These are phyloP conservation scores for Eriosoma lanigerum DNA, from an alignment of 1,140 invertebrate genomes.

Conservation along the genomic window DNA sequence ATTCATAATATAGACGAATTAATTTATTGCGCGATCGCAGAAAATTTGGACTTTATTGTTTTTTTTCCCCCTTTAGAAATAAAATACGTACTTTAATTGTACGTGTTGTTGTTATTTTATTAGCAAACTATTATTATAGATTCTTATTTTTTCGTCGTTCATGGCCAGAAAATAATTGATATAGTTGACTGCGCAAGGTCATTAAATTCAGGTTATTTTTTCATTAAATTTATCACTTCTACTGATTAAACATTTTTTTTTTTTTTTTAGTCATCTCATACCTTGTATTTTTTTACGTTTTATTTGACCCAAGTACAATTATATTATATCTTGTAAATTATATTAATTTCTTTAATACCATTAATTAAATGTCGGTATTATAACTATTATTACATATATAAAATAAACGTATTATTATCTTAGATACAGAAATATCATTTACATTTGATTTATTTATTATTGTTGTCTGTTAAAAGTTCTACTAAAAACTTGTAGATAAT, in stretches of 20 bases:
- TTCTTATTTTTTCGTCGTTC: not conserved
- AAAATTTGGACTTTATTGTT: not conserved
- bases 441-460: no score
- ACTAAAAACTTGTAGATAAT: no score
- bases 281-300: not conserved
- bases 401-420: no score
- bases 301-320: no score
- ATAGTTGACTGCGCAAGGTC: not conserved
- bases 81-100: not conserved
- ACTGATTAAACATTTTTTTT: not conserved
- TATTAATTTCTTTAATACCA: no score
- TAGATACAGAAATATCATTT: no score
- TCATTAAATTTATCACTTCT: not conserved
- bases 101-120: not conserved
- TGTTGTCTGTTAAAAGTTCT: no score
- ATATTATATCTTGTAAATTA: not conserved
- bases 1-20: not conserved
- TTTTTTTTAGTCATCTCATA: not conserved
- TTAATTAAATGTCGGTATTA: no score
- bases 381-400: no score
- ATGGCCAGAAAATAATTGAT: conserved; percentile 26
- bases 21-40: not conserved
- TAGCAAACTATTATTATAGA: not conserved
- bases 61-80: not conserved
- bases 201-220: not conserved